Conservation (phyloP, 1,140 invertebrate genomes). For the Kradibia gibbosae region DNA sequence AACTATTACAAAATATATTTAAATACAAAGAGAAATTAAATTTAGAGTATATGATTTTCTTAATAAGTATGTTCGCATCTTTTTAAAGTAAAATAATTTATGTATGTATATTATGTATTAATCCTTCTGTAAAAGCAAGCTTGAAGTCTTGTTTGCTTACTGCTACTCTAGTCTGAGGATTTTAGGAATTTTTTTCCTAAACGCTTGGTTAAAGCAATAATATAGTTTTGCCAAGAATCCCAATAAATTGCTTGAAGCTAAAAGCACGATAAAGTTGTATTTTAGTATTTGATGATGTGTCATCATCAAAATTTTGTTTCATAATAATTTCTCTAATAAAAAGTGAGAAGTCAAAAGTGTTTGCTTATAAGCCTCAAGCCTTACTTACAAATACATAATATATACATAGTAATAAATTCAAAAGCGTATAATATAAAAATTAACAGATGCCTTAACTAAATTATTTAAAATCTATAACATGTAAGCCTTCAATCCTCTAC, state of each 20-base stretch:
- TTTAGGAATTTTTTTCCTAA: slow-evolving; percentile 41
- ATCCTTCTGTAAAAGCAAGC: slow-evolving; percentile 48
- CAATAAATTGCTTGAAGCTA: slow-evolving; percentile 29
- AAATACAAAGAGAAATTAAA: slow-evolving; percentile 9
- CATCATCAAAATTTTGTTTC: background rate
- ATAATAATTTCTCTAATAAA: background rate
- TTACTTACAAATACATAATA: slow-evolving; percentile 46
- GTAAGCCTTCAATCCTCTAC: slow-evolving; percentile 33
- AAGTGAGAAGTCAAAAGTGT: background rate
- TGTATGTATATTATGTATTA: slow-evolving; percentile 40
- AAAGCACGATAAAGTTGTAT: slow-evolving; percentile 12
- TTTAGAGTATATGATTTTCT: background rate
- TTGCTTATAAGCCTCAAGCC: slow-evolving; percentile 17
- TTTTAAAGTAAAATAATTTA: slow-evolving; percentile 41
- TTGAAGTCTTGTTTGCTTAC: slow-evolving; percentile 59
- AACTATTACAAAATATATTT: slow-evolving; percentile 7
- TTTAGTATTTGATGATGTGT: background rate
- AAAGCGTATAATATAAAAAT: slow-evolving; percentile 55
- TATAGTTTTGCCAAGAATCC: slow-evolving; percentile 6
- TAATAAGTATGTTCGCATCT: slow-evolving; percentile 30
- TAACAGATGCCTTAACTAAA: slow-evolving; percentile 67
- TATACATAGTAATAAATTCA: slow-evolving; percentile 28
- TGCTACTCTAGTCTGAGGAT: slow-evolving; percentile 65
- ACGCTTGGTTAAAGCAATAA: slow-evolving; percentile 4
- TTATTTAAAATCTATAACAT: slow-evolving; percentile 56